Evolutionary conservation across 2,113 vertebrate species (phyloP).

Genomic region (Amazona guildingii): DNA sequence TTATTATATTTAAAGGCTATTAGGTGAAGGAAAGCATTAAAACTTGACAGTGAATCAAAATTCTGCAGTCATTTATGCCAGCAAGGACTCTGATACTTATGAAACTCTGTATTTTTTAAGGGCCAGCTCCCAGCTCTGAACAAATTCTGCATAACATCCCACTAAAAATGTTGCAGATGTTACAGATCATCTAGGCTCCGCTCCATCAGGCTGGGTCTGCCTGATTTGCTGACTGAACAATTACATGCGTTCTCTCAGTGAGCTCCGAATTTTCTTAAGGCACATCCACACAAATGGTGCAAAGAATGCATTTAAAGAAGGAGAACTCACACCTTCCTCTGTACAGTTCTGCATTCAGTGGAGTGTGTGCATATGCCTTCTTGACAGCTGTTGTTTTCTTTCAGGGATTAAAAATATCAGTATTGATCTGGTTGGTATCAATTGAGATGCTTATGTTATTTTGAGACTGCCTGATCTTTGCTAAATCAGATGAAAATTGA

Average conservation of each 20-base stretch:
- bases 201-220: background rate
- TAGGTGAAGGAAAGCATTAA: background rate
- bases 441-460: background rate
- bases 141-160: background rate
- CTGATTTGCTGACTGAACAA: background rate
- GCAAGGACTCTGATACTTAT: background rate
- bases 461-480: background rate
- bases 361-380: conserved; percentile 35
- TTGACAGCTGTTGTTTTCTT: conserved; percentile 42
- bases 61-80: background rate
- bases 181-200: background rate
- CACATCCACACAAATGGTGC: background rate
- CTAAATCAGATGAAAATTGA: conserved; percentile 49
- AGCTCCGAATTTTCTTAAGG: background rate
- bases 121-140: background rate
- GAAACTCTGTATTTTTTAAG: background rate
- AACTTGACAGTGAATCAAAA: background rate
- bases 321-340: background rate
- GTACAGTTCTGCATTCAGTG: conserved; percentile 28
- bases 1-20: background rate
- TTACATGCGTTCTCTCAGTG: background rate
- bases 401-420: conserved; percentile 31
- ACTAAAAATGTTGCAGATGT: background rate
- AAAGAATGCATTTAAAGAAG: background rate
- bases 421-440: conserved; percentile 54